Evolutionary conservation across 2,113 vertebrate species (phyloP), one percentile per base, ranked within the genome.

Genomic region (Motacilla tschutschensis): DNA sequence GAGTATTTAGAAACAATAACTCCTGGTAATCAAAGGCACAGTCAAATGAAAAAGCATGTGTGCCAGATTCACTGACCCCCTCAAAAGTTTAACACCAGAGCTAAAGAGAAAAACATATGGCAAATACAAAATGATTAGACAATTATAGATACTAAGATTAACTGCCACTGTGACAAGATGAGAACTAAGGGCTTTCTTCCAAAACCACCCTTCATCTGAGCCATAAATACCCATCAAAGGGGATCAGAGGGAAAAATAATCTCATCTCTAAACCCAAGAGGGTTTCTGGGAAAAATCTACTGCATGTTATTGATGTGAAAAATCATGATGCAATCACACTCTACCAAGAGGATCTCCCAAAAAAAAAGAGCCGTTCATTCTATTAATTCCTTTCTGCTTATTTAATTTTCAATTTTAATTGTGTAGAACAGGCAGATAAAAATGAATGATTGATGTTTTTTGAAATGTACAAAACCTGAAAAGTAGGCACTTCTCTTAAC

Each of bases 371-470:
- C 13, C 0, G 0, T 51, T 44, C 40, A 46, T 50, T 63, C 22
- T 40, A 35, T 33, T 40, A 8, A 54, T 82, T 88, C 19, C 17
- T 81, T 83, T 69, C 63, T 75, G 26, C 36, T 64, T 5, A 36
- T 54, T 80, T 66, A 20, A 66, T 74, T 89, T 77, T 58, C 44
- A 48, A n/a, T 69, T 91, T 83, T 80, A 85, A 83, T 79, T 87
- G 50, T n/a, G 6, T 29, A 80, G 54, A 69, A 54, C 17, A 59
- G 43, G 43, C 57, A 88, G 64, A 88, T 29, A 75, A n/a, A 89
- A 85, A 85, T 38, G 35, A 91, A 77, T 55, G 29, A 73, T 5
- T 38, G 16, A 44, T 57, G 12, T 3, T 43, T 90, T 92, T 71
- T 35, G 62, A 75, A 91, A 75, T 29, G n/a, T 60, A 50, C 54